Evolutionary conservation across 2,888 invertebrate species (phyloP), one percentile per base, ranked within the genome.

Genomic region (Torymus auratus): DNA sequence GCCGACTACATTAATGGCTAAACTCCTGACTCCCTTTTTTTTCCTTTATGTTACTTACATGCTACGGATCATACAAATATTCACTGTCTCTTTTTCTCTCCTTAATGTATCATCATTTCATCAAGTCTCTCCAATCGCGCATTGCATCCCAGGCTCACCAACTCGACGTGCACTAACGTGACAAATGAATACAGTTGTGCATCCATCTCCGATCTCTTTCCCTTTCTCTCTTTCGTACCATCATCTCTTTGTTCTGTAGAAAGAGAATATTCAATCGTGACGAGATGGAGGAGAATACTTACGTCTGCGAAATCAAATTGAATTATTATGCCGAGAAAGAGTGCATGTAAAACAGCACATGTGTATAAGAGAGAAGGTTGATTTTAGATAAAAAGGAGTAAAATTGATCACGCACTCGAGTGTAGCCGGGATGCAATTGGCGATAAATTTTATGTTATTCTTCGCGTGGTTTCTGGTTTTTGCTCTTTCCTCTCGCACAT

Each of bases 361-460:
- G 28, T 28, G 53, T 17, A 5, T 13, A 5, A 41, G 41, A 41
- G 41, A 41, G 41, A 7, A 41, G 7, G 23, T 72, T 67, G 61
- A 23, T 67, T 80, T 60, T 65, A 56, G 65, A 75, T 60, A 69
- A 75, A 53, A 62, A 75, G 5, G 55, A 78, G 60, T 14, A 67
- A 61, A 53, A 60, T 23, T 41, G 0, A 41, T 41, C 7, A 5
- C 41, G 41, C 41, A 41, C 7, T 1, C 41, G 41, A 41, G 41
- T 41, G 41, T 41, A 60, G 60, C 56, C 50, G 62, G 55, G 56
- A 11, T 17, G 67, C 58, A 15, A 14, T 60, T 71, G 50, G 68
- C 68, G 61, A 73, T 78, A 78, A 78, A 78, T 78, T 78, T 78
- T 71, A 72, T 78, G 72, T 71, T 64, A 65, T 52, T 70, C 55